Conservation (phyloP, 2,113 vertebrate species). For the Carassius carassius region DNA sequence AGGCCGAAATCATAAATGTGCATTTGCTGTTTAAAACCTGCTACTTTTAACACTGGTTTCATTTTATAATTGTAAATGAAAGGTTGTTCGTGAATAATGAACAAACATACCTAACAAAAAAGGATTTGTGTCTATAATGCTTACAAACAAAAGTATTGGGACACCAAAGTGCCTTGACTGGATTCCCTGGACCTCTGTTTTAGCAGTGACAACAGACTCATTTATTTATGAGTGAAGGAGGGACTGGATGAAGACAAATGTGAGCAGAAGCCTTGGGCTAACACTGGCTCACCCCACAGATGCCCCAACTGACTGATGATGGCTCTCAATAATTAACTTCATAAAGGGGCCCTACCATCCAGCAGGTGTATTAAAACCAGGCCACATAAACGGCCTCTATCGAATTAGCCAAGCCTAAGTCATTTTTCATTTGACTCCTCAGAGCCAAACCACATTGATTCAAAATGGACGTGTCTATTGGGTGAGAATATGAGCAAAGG, state of each 20-base stretch:
- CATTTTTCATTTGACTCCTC: slow-evolving; percentile 46
- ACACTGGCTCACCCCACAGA: slow-evolving; percentile 40
- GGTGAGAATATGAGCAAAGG: slow-evolving; percentile 26
- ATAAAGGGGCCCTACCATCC: slow-evolving; percentile 53
- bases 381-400: slow-evolving; percentile 45
- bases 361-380: slow-evolving; percentile 45
- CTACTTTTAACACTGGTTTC: background rate
- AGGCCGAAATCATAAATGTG: too few relatives aligned
- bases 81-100: background rate
- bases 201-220: slow-evolving; percentile 57
- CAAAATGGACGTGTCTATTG: slow-evolving; percentile 14
- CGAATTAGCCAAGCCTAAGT: slow-evolving; percentile 46
- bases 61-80: background rate
- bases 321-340: slow-evolving; percentile 60
- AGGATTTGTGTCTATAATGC: too few relatives aligned
- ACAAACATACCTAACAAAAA: background rate
- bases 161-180: background rate
- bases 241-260: slow-evolving; percentile 58
- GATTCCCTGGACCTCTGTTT: slow-evolving; percentile 32
- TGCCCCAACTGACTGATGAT: slow-evolving; percentile 55
- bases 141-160: background rate
- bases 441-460: slow-evolving; percentile 44
- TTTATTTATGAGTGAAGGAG: slow-evolving; percentile 56
- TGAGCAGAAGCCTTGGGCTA: slow-evolving; percentile 42
- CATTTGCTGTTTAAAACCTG: too few relatives aligned